Evolutionary conservation across 1,140 invertebrate species (phyloP).

Genomic region (Pseudomyrmex sp.): DNA sequence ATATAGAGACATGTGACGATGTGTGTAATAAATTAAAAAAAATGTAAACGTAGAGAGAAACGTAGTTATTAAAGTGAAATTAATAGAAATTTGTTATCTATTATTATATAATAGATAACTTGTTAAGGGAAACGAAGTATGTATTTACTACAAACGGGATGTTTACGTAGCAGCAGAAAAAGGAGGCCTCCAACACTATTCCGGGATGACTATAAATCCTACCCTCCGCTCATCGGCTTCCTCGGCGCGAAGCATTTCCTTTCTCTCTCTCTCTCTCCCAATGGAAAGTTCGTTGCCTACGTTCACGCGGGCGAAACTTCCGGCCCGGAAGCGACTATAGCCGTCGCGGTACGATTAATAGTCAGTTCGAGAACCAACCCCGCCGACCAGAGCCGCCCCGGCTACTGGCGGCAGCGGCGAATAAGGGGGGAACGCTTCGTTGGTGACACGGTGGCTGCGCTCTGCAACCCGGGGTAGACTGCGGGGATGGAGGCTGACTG

Average conservation of each 20-base stretch:
- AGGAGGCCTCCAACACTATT: constrained; percentile 17
- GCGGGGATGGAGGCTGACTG: constrained; percentile 66
- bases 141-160: constrained; percentile 30
- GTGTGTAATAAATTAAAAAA: background rate
- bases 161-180: constrained; percentile 27
- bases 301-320: constrained; percentile 65
- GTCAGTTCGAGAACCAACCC: constrained; percentile 75
- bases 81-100: constrained; percentile 5
- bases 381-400: constrained; percentile 44
- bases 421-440: constrained; percentile 57
- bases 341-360: constrained; percentile 68
- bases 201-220: constrained; percentile 52
- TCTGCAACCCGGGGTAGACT: constrained; percentile 45
- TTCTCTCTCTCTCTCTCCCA: background rate
- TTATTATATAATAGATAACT: too few species aligned
- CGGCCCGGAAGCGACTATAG: constrained; percentile 66
- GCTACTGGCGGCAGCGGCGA: background rate
- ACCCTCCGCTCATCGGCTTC: constrained; percentile 43
- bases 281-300: constrained; percentile 55
- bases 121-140: background rate
- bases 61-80: background rate
- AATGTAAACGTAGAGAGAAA: background rate
- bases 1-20: too few species aligned
- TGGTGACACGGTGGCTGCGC: constrained; percentile 77
- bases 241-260: constrained; percentile 58